These are phyloP conservation scores for Brachyistius frenatus DNA, from an alignment of 2,113 vertebrate species.

Conservation along the genomic window DNA sequence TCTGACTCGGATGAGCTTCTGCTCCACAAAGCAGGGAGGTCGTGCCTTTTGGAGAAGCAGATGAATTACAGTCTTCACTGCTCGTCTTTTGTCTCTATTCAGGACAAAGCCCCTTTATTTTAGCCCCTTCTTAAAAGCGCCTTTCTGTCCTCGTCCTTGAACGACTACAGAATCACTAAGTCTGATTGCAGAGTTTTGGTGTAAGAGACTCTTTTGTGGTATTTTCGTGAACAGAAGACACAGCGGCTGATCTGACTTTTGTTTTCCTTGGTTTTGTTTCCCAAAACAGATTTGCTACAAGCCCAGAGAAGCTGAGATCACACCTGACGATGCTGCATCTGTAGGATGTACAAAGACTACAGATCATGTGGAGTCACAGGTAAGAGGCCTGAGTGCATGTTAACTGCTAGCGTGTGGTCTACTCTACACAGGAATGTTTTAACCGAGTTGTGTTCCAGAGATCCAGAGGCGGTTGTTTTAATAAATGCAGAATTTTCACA, in stretches of 20 bases:
- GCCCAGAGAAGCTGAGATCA: slow-evolving; percentile 51
- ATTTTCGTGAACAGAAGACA: slow-evolving; percentile 42
- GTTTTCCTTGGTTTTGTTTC: slow-evolving; percentile 52
- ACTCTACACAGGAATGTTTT: neutral
- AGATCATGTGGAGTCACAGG: slow-evolving; percentile 78
- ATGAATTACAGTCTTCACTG: slow-evolving; percentile 64
- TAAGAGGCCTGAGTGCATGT: slow-evolving; percentile 60
- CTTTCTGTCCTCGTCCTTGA: slow-evolving; percentile 57
- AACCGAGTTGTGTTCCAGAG: neutral
- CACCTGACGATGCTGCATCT: slow-evolving; percentile 10
- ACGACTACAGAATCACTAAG: slow-evolving; percentile 27
- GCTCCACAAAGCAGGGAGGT: slow-evolving; percentile 74
- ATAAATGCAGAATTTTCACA: slow-evolving; percentile 1
- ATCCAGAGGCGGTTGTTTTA: neutral
- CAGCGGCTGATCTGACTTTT: slow-evolving; percentile 43
- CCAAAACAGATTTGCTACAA: slow-evolving; percentile 57
- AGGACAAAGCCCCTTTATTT: slow-evolving; percentile 59
- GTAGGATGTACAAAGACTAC: slow-evolving; percentile 83
- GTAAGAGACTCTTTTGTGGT: neutral
- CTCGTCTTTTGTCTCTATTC: slow-evolving; percentile 59
- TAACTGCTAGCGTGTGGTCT: neutral
- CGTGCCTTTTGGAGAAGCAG: slow-evolving; percentile 56
- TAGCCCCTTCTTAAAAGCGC: slow-evolving; percentile 36
- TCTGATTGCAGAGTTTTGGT: neutral
- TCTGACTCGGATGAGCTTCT: slow-evolving; percentile 69